Conservation (phyloP, 2,113 vertebrate genomes). For the Sylvietta virens region DNA sequence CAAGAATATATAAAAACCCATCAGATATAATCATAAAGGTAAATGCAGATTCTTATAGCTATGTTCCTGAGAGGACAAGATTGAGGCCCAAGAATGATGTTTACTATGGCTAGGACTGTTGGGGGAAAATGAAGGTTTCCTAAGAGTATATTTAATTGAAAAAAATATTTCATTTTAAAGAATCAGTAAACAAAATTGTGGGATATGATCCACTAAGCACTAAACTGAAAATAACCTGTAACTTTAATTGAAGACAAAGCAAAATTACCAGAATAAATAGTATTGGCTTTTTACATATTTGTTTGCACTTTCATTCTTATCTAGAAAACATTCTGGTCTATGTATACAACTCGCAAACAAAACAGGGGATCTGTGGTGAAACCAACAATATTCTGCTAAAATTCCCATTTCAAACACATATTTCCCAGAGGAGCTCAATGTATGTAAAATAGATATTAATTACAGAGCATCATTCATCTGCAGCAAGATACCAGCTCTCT, state of each 20-base stretch:
- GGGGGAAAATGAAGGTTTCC: neutral
- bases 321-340: neutral
- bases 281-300: neutral
- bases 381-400: neutral
- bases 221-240: neutral
- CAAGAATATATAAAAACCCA: neutral
- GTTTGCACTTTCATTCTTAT: neutral
- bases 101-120: neutral
- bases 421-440: neutral
- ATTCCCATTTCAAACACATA: neutral
- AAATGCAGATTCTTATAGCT: neutral
- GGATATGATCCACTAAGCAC: neutral
- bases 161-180: neutral
- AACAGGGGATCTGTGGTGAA: neutral
- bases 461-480: neutral
- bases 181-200: neutral
- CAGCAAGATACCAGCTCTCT: neutral
- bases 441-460: neutral
- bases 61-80: neutral
- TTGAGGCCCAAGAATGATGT: neutral
- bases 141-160: neutral
- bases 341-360: fast-evolving
- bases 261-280: neutral
- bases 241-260: neutral
- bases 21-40: neutral